These are phyloP conservation scores for Hystrix brachyura DNA, from an alignment of 2,113 vertebrate species.

Conservation along the genomic window DNA sequence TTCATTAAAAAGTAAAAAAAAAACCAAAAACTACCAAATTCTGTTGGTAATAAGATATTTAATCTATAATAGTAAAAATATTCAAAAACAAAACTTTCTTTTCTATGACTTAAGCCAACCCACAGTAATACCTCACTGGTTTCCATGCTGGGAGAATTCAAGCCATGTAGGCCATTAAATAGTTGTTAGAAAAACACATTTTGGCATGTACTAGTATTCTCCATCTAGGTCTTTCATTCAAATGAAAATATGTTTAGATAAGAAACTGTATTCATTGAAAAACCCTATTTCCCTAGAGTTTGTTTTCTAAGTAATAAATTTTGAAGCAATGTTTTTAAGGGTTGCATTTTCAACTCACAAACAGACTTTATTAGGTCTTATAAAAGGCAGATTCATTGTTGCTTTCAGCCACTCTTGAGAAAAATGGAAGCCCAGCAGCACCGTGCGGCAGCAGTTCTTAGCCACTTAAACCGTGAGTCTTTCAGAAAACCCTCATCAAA, in stretches of 20 bases:
- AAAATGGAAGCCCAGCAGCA: neutral
- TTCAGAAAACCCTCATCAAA: neutral
- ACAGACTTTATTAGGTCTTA: neutral
- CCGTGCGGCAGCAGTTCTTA: neutral
- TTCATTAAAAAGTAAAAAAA: slow-evolving; percentile 28
- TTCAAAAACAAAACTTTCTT: neutral
- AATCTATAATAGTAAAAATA: neutral
- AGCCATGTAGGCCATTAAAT: neutral
- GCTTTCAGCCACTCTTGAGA: slow-evolving; percentile 1
- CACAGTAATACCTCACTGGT: neutral
- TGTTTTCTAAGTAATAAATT: slow-evolving; percentile 52
- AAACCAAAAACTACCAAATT: slow-evolving; percentile 43
- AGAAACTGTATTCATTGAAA: slow-evolving; percentile 56
- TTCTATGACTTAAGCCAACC: neutral
- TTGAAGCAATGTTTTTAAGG: slow-evolving; percentile 35
- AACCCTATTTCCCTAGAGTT: neutral
- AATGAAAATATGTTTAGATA: slow-evolving; percentile 50
- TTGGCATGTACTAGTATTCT: neutral
- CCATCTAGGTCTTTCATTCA: neutral
- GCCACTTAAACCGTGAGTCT: neutral
- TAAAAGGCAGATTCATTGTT: slow-evolving; percentile 42
- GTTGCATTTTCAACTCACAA: slow-evolving; percentile 45
- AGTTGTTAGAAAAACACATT: neutral
- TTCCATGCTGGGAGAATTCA: slow-evolving; percentile 39
- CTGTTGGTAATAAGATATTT: slow-evolving; percentile 22